A percentile compares a stretch with the other conserved stretches of the same genome.
Evolutionary conservation across 2,888 invertebrate genomes (phyloP).

Genomic region (Melieria picta): DNA sequence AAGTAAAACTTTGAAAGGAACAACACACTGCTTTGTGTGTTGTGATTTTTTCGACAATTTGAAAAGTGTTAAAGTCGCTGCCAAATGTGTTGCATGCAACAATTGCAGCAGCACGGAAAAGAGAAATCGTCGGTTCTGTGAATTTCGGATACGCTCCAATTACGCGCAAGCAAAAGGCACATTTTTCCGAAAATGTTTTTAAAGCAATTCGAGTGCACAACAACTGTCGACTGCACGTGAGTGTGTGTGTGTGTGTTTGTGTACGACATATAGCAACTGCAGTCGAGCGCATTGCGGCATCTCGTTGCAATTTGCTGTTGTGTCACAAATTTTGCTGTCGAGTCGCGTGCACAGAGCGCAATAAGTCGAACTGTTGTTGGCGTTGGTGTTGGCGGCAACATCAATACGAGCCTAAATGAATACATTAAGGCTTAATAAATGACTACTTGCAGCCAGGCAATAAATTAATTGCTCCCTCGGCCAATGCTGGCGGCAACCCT

Average conservation of each 20-base stretch:
- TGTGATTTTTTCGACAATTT: neutral
- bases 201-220: too few relatives aligned
- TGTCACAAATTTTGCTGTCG: too few relatives aligned
- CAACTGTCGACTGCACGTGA: too few relatives aligned
- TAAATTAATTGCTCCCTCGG: slow-evolving; percentile 50
- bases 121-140: slow-evolving; percentile 40
- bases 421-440: slow-evolving; percentile 50
- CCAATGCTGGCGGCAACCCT: neutral
- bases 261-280: too few relatives aligned
- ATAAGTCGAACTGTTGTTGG: too few relatives aligned
- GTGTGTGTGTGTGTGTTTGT: too few relatives aligned
- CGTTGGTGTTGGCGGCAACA: neutral
- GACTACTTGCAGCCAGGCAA: slow-evolving; percentile 47
- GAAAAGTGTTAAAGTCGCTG: slow-evolving; percentile 9
- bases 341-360: too few relatives aligned
- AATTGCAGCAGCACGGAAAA: slow-evolving; percentile 25
- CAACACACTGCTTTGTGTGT: too few relatives aligned
- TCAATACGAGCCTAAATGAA: slow-evolving; percentile 45
- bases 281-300: too few relatives aligned
- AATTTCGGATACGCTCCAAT: slow-evolving; percentile 41
- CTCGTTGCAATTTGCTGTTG: too few relatives aligned
- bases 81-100: slow-evolving; percentile 7
- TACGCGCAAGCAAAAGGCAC: neutral
- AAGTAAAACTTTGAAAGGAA: too few relatives aligned
- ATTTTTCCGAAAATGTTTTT: too few relatives aligned